phyloP scores from a whole-genome alignment of 2,113 vertebrate genomes.

The Ploceus nigricollis region DNA sequence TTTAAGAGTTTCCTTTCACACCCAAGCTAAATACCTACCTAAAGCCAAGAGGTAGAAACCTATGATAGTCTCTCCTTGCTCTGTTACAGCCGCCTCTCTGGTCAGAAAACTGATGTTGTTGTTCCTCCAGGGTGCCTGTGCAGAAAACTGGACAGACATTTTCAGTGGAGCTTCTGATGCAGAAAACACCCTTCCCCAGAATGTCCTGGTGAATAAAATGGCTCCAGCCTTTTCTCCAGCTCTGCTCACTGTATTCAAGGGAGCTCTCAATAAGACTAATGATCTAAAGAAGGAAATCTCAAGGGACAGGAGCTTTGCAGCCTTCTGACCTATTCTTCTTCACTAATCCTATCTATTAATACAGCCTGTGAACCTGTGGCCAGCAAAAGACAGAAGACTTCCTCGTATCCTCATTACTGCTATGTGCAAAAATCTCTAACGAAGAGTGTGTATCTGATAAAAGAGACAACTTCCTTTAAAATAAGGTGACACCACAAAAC shows the following conservation, averaged over 20 bases:
- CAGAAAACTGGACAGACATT: conserved; percentile 75
- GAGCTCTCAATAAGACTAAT: conserved; percentile 27
- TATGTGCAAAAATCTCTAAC: not conserved
- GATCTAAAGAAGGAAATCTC: conserved; percentile 59
- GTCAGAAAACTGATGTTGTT: conserved; percentile 80
- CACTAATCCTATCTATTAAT: conserved; percentile 70
- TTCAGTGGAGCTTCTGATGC: conserved; percentile 28
- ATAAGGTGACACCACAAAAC: not conserved
- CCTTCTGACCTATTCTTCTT: conserved; percentile 46
- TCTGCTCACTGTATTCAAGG: not conserved
- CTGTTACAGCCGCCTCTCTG: conserved; percentile 74
- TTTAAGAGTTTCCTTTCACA: not conserved
- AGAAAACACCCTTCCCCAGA: conserved; percentile 24
- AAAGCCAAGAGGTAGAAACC: conserved; percentile 80
- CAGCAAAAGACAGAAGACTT: conserved; percentile 2
- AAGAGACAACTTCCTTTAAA: not conserved
- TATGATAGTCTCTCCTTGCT: conserved; percentile 83
- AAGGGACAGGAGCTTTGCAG: conserved; percentile 41
- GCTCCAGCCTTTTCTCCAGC: not conserved
- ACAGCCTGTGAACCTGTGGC: not conserved
- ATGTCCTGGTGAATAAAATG: not conserved
- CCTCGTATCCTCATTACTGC: not conserved
- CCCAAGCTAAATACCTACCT: conserved; percentile 62
- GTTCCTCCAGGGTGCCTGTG: conserved; percentile 84
- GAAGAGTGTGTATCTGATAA: not conserved